phyloP scores from a whole-genome alignment of 2,113 vertebrate species.

The Uropsilus gracilis region DNA sequence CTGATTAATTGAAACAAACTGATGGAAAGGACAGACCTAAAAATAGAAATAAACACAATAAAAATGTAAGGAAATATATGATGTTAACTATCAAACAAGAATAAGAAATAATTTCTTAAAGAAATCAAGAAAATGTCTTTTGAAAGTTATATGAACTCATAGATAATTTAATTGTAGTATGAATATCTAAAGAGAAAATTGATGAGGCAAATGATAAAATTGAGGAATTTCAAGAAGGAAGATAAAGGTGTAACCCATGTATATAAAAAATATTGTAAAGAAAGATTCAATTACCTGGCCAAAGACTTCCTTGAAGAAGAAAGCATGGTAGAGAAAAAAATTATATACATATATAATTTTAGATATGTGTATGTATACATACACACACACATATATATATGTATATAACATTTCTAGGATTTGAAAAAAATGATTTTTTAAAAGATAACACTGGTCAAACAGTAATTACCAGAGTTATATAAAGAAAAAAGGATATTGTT shows the following conservation, averaged over 20 bases:
- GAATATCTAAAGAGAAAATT: neutral
- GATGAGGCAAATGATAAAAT: neutral
- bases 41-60: neutral
- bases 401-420: neutral
- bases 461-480: no score
- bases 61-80: neutral
- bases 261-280: neutral
- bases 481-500: no score
- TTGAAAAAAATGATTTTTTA: neutral
- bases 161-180: neutral
- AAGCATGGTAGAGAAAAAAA: neutral
- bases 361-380: no score
- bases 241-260: neutral
- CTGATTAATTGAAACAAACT: neutral
- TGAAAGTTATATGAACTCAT: neutral
- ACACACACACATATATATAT: no score
- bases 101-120: neutral
- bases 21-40: neutral
- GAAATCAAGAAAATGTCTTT: neutral
- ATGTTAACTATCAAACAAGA: neutral
- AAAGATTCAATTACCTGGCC: neutral
- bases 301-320: neutral
- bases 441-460: neutral
- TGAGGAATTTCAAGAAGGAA: neutral
- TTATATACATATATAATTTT: neutral